Conservation (phyloP, 2,113 vertebrate genomes). For the Boleophthalmus pectinirostris region DNA sequence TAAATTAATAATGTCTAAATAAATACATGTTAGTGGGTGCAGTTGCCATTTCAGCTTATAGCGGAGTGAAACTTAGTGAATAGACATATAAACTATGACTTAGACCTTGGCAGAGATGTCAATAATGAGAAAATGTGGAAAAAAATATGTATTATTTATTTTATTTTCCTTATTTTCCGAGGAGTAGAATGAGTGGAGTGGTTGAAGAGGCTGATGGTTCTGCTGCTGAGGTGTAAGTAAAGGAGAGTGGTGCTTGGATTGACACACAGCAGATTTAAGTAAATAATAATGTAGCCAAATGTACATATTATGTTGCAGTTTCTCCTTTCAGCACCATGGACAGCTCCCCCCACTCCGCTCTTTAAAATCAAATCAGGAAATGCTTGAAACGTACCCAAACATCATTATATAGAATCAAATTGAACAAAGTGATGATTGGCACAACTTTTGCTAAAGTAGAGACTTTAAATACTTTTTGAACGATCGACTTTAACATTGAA, state of each 20-base stretch:
- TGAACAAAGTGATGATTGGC: not conserved
- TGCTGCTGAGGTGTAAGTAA: not conserved
- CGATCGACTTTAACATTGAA: not conserved
- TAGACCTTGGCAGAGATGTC: too few species aligned
- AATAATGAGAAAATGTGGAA: too few species aligned
- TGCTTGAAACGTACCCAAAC: not conserved
- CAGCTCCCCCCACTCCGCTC: not conserved
- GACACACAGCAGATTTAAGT: not conserved
- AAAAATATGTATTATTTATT: too few species aligned
- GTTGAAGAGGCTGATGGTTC: not conserved
- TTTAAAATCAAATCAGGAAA: not conserved
- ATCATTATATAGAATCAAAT: not conserved
- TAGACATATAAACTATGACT: too few species aligned
- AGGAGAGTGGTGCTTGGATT: not conserved
- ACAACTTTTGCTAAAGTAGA: not conserved
- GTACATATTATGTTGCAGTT: not conserved
- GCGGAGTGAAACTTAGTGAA: too few species aligned
- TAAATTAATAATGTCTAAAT: constrained; percentile 6
- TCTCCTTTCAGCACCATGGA: not conserved
- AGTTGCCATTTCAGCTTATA: too few species aligned
- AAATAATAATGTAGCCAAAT: not conserved
- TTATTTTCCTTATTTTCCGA: too few species aligned
- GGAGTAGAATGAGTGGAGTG: not conserved
- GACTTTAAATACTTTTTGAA: not conserved
- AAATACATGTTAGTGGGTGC: not conserved